Base-by-base conservation (phyloP, 2,797 vertebrate genomes). In the Melanotaenia maccullochi region DNA sequence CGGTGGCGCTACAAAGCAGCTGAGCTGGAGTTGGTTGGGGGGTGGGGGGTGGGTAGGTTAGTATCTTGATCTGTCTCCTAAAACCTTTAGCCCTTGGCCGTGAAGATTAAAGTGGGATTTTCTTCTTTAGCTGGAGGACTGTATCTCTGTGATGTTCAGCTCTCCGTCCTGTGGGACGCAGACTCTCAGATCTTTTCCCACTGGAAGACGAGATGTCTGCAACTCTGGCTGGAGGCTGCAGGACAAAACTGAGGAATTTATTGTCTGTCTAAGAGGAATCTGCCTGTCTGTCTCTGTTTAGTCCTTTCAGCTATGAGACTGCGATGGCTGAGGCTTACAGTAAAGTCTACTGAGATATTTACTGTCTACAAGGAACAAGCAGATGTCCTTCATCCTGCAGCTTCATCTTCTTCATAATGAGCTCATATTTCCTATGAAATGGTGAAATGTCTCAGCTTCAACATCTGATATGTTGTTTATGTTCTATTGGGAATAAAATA, bases 101-200 rank as follows among this genome's bases (percentile, higher is more conserved):
- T 78, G 82, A 79, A 83, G 85, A 86, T 86, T 71, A 84, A 64
- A 72, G 72, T 0, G 1, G 84, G 75, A 87, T 81, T 81, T 70
- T 64, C 62, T 81, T 60, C 25, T 66, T 65, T 62, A 65, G 65
- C 76, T 76, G 25, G 18, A 44, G 49, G 32, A 38, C 78, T 22
- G 28, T 14, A 13, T 76, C 62, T 63, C 25, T 22, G 33, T 60
- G 78, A 75, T 75, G 74, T 76, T 84, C 67, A 51, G 66, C 54
- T 74, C 20, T 60, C 9, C 9, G 56, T 73, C 76, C 75, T n/a
- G 33, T 5, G 66, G 68, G 70, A 76, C 33, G 32, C 59, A 9
- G 67, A 75, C 33, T 49, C 36, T 60, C 22, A 30, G 51, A 54
- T 82, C 68, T 75, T 51, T 55, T 77, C 12, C 76, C 33, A 71